Evolutionary conservation across 2,113 vertebrate genomes (phyloP), one percentile per base, ranked within the genome.

Genomic region (Struthidea cinerea): DNA sequence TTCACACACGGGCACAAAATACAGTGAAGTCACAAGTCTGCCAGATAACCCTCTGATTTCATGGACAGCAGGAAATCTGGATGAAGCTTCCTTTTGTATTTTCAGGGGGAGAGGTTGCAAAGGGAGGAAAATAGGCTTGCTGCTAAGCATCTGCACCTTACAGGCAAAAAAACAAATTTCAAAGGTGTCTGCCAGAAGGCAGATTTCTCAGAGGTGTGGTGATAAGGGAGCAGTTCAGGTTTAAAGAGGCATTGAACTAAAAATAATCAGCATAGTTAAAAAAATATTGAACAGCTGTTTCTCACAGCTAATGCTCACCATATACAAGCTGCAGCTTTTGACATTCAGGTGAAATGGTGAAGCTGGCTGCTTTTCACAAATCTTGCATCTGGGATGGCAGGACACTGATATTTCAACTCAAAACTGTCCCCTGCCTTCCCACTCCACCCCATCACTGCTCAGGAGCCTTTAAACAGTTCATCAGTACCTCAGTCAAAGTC

Each of bases 161-260:
- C 6, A 37, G 64, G 35, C 39, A 94, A 82, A 84, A 90, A 74
- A 74, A 7, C 27, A 78, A 41, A 67, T 79, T 85, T 93, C 77
- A 92, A 91, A 87, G 22, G 32, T 21, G 68, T 39, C 39, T 94
- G 61, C 69, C 81, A 83, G 77, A 78, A 87, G 80, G 39, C 52
- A 92, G 39, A 65, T 85, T 89, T 91, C 81, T 95, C 61, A 93
- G 61, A 65, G 28, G 49, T 49, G 42, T 0, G 0, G 20, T 26
- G 35, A 57, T 82, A 87, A 91, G 77, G 65, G 24, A 89, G 23
- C 16, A 71, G 56, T 50, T 87, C 24, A 55, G 42, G 22, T 79
- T 89, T 95, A 89, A 92, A 95, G 49, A 87, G 26, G 7, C 70
- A 87, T 32, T 94, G 73, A 92, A 73, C 52, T 91, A 82, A 91